Base-by-base conservation (phyloP, 1,140 invertebrate genomes). In the Palaemon carinicauda region DNA sequence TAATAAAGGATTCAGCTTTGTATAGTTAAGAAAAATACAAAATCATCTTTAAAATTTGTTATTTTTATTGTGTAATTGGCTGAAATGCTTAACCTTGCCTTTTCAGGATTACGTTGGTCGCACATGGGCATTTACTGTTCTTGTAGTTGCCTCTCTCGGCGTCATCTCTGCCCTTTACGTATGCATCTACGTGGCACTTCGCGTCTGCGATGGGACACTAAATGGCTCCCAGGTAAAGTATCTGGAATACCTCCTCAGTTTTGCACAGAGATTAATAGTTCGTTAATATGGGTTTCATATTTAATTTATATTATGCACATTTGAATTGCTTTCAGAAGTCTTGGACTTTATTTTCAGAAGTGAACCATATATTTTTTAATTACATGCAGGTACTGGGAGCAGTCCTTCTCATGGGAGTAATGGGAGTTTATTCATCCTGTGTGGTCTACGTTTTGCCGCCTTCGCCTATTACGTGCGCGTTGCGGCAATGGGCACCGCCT, bases 161-260 rank as follows among this genome's bases (percentile, higher is more conserved):
- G 90, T 91, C 17, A 89, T 92, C n/a, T 80, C 91, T 1, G 88
- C 92, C 0, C 78, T 92, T 0, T 92, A 92, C 83, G 90, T 92
- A 51, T 89, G 92, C 19, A 90, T 92, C 17, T 92, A 93, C 78
- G 91, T 93, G 52, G 84, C 92, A 10, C 89, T 92, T 9, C 92
- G 92, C 84, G 90, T 92, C 29, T 93, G 92, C 86, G 91, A 92
- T 77, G 91, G 92, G 19, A 91, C 92, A 2, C 87, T 93, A 10
- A 91, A 90, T 81, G 92, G 92, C 33, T 93, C 87, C 54, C 87
- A 88, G 80, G 87, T 88, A 24, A 56, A 75, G 41, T 15, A 2
- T 5, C 17, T 17, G n/a, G n/a, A 1, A 10, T 52, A 52, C 15
- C 17, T 12, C 33, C 5, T 41, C 41, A 9, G 12, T 41, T 41